Base-by-base conservation (phyloP, 2,113 vertebrate genomes). In the Pitta sordida region DNA sequence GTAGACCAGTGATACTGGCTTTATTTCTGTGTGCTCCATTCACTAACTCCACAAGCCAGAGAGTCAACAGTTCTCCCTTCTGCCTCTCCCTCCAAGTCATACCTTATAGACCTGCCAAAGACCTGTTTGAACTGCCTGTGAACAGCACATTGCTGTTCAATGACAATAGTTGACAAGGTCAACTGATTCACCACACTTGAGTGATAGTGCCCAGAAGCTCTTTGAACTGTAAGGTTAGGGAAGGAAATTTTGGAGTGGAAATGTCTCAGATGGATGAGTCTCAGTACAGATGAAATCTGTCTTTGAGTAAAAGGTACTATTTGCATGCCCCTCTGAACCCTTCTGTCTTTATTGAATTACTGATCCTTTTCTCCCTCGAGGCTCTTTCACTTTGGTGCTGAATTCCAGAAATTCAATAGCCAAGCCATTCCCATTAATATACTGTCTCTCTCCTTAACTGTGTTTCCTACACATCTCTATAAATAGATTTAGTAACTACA, bases 401-500 rank as follows among this genome's bases (percentile, higher is more conserved):
- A 86, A 81, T 94, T 96, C 86, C 69, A 85, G 75, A 90, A 94
- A 83, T 86, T 65, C 82, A 93, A 93, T 95, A 93, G 88, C 81
- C 86, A 97, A 97, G 70, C 68, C 86, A 86, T 93, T 96, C 84
- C 88, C 62, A 81, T 96, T 98, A 96, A 94, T 97, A 97, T 82
- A 95, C 94, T 86, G 90, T 91, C 95, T 96, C 58, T 97, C 96
- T 96, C 93, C 91, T 95, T 97, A 96, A 94, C 96, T 96, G 89
- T 97, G 93, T 98, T 97, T 97, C 96, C 95, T 97, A 97, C 97
- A 98, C 91, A 92, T 96, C 32, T 95, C 95, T 97, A 98, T 97
- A 97, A 98, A 98, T 98, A 98, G 97, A 96, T 92, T 91, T 85
- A 94, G 91, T 85, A 93, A 93, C 97, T 97, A 96, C 80, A 94